phyloP scores from a whole-genome alignment of 2,797 vertebrate genomes.

The Cebuella pygmaea region DNA sequence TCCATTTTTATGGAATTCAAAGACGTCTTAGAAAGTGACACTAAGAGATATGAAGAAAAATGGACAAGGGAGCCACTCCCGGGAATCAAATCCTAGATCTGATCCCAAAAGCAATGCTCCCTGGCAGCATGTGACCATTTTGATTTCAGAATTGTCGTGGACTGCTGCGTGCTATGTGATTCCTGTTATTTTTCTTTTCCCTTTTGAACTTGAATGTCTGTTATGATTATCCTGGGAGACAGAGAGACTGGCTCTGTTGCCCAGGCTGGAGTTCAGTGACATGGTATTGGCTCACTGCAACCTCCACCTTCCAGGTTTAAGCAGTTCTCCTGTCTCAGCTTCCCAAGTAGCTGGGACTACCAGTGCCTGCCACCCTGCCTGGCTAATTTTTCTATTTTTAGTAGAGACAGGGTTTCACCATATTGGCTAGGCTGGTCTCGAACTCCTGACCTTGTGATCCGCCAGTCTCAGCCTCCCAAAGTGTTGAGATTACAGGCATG shows the following conservation, averaged over 20 bases:
- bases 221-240: background rate
- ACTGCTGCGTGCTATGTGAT: background rate
- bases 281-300: too few species aligned
- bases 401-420: too few species aligned
- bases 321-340: too few species aligned
- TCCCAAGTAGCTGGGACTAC: too few species aligned
- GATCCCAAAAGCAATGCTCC: background rate
- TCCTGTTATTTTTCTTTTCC: background rate
- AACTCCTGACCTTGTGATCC: too few species aligned
- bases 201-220: background rate
- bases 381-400: too few species aligned
- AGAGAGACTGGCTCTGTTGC: too few species aligned
- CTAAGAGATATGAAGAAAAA: background rate
- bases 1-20: background rate
- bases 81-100: background rate
- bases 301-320: too few species aligned
- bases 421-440: too few species aligned
- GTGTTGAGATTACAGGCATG: too few species aligned
- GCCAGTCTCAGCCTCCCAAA: accelerated
- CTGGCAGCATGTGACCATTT: background rate
- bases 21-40: background rate
- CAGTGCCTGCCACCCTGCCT: too few species aligned
- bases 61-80: background rate
- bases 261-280: too few species aligned
- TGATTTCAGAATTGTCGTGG: background rate